Conservation (phyloP, 2,797 vertebrate species). For the Sebastes elongatus region DNA sequence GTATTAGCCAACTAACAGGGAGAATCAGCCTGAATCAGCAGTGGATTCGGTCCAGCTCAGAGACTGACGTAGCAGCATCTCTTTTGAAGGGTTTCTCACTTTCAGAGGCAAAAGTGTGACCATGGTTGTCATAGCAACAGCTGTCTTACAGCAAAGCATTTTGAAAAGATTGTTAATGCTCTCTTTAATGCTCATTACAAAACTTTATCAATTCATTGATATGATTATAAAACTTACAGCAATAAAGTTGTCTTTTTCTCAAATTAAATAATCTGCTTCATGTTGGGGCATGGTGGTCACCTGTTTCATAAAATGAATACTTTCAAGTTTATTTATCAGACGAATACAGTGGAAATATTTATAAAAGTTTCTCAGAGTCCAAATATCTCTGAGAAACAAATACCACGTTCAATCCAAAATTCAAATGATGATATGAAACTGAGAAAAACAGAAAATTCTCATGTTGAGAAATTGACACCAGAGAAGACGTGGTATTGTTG, state of each 20-base stretch:
- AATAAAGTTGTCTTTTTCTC: background rate
- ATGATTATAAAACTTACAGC: background rate
- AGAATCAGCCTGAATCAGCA: background rate
- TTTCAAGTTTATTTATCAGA: background rate
- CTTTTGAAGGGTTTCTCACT: background rate
- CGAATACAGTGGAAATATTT: background rate
- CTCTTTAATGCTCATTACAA: background rate
- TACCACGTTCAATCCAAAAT: background rate
- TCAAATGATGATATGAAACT: background rate
- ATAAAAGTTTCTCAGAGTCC: background rate
- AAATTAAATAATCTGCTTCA: background rate
- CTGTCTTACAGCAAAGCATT: background rate
- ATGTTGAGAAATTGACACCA: background rate
- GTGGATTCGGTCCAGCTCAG: background rate
- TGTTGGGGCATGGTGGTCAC: background rate
- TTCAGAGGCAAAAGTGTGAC: slow-evolving; percentile 16
- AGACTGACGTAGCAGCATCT: background rate
- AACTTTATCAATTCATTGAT: background rate
- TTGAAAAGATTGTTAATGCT: background rate
- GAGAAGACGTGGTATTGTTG: background rate
- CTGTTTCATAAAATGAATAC: background rate
- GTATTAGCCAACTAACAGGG: background rate
- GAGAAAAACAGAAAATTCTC: background rate
- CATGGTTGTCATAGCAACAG: slow-evolving; percentile 57
- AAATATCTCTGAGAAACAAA: background rate